Evolutionary conservation across 2,797 vertebrate species (phyloP).

Genomic region (Thamnophis elegans): DNA sequence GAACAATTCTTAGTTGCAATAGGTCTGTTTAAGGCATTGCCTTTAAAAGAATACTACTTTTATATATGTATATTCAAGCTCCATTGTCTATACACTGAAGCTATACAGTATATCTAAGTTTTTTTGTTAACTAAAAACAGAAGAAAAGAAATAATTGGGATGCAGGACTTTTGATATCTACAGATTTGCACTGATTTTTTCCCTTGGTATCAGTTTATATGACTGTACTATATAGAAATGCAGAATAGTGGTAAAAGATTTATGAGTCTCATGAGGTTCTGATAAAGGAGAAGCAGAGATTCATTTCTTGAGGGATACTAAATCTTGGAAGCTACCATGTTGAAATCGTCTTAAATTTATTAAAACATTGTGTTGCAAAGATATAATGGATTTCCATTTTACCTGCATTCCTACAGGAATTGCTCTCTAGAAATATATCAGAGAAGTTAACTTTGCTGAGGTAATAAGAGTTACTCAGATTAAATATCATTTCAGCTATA

Average conservation of each 20-base stretch:
- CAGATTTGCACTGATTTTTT: constrained; percentile 16
- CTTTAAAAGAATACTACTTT: not conserved
- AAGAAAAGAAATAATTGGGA: not conserved
- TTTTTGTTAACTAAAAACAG: not conserved
- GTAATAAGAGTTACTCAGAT: constrained; percentile 6
- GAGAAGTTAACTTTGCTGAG: not conserved
- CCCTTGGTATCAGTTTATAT: constrained; percentile 14
- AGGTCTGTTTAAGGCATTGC: not conserved
- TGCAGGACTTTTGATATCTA: not conserved
- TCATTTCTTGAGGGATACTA: constrained; percentile 1
- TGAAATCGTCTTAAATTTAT: constrained; percentile 36
- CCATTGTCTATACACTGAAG: not conserved
- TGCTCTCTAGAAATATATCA: constrained; percentile 29
- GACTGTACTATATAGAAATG: not conserved
- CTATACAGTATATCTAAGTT: not conserved
- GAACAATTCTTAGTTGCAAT: not conserved
- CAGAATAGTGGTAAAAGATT: constrained; percentile 10
- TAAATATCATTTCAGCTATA: constrained; percentile 3
- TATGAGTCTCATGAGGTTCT: constrained; percentile 6
- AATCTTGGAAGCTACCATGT: constrained; percentile 12
- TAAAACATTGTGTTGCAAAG: constrained; percentile 23
- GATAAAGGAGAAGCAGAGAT: constrained; percentile 6
- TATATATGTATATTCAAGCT: not conserved
- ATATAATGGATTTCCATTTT: constrained; percentile 24
- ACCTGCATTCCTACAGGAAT: constrained; percentile 22